Percentiles rank a stretch among this genome's conserved stretches.
phyloP scores from a whole-genome alignment of 2,797 vertebrate species.

The Oreochromis mossambicus region DNA sequence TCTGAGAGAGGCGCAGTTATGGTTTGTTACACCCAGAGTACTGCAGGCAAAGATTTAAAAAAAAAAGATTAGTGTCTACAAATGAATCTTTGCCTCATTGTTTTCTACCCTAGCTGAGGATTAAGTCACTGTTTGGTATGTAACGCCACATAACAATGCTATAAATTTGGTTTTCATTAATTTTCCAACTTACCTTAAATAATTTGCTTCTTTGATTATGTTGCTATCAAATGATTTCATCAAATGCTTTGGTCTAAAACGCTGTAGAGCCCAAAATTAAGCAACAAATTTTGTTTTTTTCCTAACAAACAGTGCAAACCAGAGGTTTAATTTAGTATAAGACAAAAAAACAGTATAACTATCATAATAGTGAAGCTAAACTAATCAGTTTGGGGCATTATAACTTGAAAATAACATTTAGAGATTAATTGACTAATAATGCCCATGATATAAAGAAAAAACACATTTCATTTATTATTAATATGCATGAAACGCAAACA shows the following conservation, averaged over 20 bases:
- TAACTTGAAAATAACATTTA: background rate
- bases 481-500: background rate
- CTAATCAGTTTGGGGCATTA: background rate
- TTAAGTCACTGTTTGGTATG: background rate
- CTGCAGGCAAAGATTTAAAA: background rate
- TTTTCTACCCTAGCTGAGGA: background rate
- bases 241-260: background rate
- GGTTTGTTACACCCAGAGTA: background rate
- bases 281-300: background rate
- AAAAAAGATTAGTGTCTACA: background rate
- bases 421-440: background rate
- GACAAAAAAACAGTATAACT: background rate
- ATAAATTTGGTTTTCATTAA: background rate
- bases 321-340: background rate
- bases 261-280: background rate
- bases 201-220: background rate
- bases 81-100: background rate
- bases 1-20: background rate
- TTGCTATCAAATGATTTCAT: background rate
- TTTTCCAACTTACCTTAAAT: background rate
- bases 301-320: fast-evolving
- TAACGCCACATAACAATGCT: background rate
- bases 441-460: background rate
- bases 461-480: background rate
- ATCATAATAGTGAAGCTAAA: background rate